Percentiles rank a stretch among this genome's conserved stretches.
Evolutionary conservation across 2,113 vertebrate genomes (phyloP).

Genomic region (Arenaria interpres): DNA sequence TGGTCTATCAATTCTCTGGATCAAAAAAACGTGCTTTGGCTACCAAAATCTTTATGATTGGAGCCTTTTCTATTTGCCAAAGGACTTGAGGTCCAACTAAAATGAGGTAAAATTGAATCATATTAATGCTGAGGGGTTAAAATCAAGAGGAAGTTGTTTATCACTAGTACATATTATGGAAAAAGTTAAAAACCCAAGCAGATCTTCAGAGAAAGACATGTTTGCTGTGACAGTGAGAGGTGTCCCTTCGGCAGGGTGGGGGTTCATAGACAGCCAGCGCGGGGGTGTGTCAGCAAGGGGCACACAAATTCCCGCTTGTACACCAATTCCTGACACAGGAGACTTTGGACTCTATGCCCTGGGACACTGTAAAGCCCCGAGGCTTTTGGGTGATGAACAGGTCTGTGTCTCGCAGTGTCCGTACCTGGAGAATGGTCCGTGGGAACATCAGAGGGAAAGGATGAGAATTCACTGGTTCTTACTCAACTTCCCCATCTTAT

Average conservation of each 20-base stretch:
- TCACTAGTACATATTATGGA: not conserved
- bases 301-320: not conserved
- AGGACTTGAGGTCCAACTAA: not conserved
- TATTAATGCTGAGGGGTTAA: not conserved
- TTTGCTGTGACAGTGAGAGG: not conserved
- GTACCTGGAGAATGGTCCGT: not conserved
- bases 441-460: not conserved
- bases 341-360: not conserved
- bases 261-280: not conserved
- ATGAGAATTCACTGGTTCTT: not conserved
- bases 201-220: not conserved
- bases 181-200: not conserved
- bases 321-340: not conserved
- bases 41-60: not conserved
- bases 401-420: accelerated
- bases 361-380: accelerated
- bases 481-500: accelerated
- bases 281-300: accelerated
- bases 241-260: accelerated
- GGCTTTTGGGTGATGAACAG: not conserved
- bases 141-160: not conserved
- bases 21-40: not conserved
- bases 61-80: not conserved
- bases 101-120: conserved; percentile 1
- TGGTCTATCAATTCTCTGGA: not conserved